phyloP scores from a whole-genome alignment of 1,140 invertebrate genomes.

The Pollicipes pollicipes region DNA sequence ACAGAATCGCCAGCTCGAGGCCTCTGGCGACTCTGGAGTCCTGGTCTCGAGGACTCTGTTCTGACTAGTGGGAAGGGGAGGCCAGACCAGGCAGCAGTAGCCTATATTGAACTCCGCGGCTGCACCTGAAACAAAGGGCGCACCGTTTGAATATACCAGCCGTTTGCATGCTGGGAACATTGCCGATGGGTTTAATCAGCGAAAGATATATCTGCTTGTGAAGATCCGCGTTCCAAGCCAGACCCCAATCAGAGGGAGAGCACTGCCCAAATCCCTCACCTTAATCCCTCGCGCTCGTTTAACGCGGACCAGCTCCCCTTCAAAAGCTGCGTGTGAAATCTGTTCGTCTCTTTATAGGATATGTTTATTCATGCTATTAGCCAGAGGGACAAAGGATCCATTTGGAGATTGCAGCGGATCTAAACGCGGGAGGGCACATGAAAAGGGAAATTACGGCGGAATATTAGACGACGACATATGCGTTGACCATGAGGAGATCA shows the following conservation, averaged over 20 bases:
- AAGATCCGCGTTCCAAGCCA: no score
- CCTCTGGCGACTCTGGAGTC: no score
- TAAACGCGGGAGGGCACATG: not conserved
- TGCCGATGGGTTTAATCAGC: no score
- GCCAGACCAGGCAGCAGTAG: no score
- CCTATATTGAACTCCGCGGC: not conserved
- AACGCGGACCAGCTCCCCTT: not conserved
- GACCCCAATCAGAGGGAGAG: no score
- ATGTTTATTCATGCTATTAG: constrained; percentile 2
- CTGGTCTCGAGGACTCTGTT: no score
- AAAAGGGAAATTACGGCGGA: not conserved
- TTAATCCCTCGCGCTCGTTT: not conserved
- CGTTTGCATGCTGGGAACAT: no score
- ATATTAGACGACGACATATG: not conserved
- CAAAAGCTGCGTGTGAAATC: not conserved
- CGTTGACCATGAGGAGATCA: not conserved
- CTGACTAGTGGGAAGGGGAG: not conserved
- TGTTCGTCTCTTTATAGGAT: not conserved
- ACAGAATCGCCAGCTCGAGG: no score
- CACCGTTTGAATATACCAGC: no score
- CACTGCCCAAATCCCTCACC: no score
- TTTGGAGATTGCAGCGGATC: not conserved
- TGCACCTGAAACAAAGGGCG: not conserved
- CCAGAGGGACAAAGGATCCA: not conserved
- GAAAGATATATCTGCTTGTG: no score